Evolutionary conservation across 2,888 invertebrate species (phyloP).

Genomic region (Acronicta psi): DNA sequence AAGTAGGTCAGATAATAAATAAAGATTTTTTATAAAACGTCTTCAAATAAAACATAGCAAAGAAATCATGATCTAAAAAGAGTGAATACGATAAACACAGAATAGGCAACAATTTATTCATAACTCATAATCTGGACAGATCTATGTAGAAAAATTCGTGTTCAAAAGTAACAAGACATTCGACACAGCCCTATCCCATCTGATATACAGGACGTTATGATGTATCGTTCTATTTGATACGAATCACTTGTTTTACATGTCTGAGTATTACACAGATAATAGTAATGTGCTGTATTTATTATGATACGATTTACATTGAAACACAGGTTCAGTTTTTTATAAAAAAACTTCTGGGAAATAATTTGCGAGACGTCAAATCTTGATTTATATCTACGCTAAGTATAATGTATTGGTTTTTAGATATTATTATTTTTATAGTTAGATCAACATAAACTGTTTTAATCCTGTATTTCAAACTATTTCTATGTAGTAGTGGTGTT

Average conservation of each 20-base stretch:
- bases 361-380: conserved; percentile 41
- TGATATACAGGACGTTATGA: conserved; percentile 72
- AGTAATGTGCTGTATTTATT: conserved; percentile 58
- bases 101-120: conserved; percentile 43
- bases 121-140: conserved; percentile 43
- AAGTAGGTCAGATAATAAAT: not conserved
- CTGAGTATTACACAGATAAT: conserved; percentile 60
- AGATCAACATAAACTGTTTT: conserved; percentile 30
- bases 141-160: conserved; percentile 39
- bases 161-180: conserved; percentile 36
- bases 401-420: conserved; percentile 25
- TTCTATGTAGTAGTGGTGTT: not conserved
- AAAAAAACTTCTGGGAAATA: conserved; percentile 31
- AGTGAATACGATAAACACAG: conserved; percentile 20
- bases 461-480: conserved; percentile 10
- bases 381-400: conserved; percentile 40
- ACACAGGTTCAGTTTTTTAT: conserved; percentile 16
- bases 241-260: conserved; percentile 71
- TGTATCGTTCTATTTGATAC: conserved; percentile 76
- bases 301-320: conserved; percentile 49
- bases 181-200: conserved; percentile 49
- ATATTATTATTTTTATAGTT: conserved; percentile 19
- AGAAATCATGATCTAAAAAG: conserved; percentile 10
- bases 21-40: not conserved
- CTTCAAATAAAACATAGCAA: not conserved